Base-by-base conservation (phyloP, 2,113 vertebrate genomes). In the Diphyllodes magnificus region DNA sequence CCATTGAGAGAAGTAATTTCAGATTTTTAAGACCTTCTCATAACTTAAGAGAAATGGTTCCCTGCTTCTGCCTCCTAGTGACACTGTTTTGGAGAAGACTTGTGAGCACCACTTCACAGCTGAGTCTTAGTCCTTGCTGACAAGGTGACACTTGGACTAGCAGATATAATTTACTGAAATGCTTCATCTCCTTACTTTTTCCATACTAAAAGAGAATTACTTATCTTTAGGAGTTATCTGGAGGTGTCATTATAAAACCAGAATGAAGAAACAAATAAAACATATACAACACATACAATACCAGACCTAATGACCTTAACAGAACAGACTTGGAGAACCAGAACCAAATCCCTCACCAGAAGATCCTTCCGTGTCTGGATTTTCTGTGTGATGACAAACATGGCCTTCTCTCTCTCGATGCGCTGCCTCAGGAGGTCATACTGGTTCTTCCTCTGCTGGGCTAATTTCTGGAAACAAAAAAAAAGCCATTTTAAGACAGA, bases 311-410 rank as follows among this genome's bases (percentile, higher is more conserved):
- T 19, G 68, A 86, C 59, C 63, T 94, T 64, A 84, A 39, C 7
- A 63, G 30, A 61, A 37, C 12, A 57, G 73, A 40, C 10, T 33
- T 31, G 39, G 78, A 78, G 72, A 60, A 45, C 3, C 44, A 87
- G 91, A 75, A 78, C 6, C 63, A 64, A 88, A 71, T 28, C 44
- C 54, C 98, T 99, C 95, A 99, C 99, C 98, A 99, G 78, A 14
- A 99, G 97, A 96, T 99, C 99, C 97, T 99, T 99, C 42, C 98
- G 98, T 14, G 98, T 98, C 97, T 99, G 99, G 95, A 99, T 99
- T 97, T 99, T 99, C 98, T 99, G 99, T 30, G 98, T 96, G 80
- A 99, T 97, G 59, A 99, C 96, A 85, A 99, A 99, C 98, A 99
- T 97, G 92, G 99, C 97, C 97, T 98, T 99, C 90, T 99, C 99